Conservation (phyloP, 1,140 invertebrate genomes). For the Aleiodes sp. region DNA sequence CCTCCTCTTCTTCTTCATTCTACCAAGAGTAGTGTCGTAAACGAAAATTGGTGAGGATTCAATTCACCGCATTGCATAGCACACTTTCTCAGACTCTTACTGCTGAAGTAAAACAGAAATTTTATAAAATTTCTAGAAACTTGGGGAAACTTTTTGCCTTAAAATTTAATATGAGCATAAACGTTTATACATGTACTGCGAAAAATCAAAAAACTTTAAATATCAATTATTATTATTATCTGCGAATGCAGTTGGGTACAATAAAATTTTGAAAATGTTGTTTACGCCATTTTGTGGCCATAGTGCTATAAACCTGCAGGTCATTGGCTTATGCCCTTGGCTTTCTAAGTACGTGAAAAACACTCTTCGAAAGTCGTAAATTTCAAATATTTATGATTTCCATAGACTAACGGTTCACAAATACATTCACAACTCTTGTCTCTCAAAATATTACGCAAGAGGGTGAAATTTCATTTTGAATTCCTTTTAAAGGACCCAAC, state of each 20-base stretch:
- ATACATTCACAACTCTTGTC: not conserved
- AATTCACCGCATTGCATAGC: not conserved
- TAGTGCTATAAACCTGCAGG: not conserved
- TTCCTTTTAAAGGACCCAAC: too few species aligned
- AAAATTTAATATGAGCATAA: too few species aligned
- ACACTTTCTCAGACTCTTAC: too few species aligned
- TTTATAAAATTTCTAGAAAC: too few species aligned
- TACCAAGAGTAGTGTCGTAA: not conserved
- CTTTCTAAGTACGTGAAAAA: slow-evolving; percentile 12
- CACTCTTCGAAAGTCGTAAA: not conserved
- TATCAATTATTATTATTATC: too few species aligned
- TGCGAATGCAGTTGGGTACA: not conserved
- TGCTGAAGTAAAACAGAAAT: too few species aligned
- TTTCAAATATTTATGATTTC: slow-evolving; percentile 10
- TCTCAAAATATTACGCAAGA: not conserved
- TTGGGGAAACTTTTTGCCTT: too few species aligned
- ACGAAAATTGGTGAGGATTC: not conserved
- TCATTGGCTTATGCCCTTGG: slow-evolving; percentile 4
- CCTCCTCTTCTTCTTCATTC: not conserved
- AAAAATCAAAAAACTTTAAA: too few species aligned
- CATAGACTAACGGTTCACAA: not conserved
- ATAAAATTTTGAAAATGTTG: slow-evolving; percentile 32
- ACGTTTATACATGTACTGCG: too few species aligned
- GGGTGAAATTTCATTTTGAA: too few species aligned
- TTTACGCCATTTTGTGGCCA: slow-evolving; percentile 32